A percentile compares a stretch with the other conserved stretches of the same genome.
Evolutionary conservation across 2,888 invertebrate genomes (phyloP).

Genomic region (Dusona sp.): DNA sequence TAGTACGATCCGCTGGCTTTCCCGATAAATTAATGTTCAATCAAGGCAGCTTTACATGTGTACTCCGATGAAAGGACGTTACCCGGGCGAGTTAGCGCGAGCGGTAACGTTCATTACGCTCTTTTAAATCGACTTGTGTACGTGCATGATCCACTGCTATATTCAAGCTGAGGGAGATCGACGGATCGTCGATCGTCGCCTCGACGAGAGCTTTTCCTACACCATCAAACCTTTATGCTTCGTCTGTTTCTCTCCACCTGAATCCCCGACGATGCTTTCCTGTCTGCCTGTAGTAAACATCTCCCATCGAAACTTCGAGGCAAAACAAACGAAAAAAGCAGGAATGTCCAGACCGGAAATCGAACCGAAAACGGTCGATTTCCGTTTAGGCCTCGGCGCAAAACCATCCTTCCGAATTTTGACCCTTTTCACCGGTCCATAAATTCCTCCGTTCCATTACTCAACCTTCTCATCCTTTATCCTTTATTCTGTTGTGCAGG

Average conservation of each 20-base stretch:
- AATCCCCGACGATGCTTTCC: conserved; percentile 20
- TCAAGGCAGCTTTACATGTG: neutral
- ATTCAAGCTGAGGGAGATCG: neutral
- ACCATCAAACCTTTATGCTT: conserved; percentile 18
- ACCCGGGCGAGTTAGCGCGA: neutral
- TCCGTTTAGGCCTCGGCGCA: conserved; percentile 27
- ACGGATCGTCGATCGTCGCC: neutral
- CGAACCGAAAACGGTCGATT: conserved; percentile 57
- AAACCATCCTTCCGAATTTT: conserved; percentile 27
- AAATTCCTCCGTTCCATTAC: neutral
- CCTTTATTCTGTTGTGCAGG: neutral
- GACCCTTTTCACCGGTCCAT: neutral
- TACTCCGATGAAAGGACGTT: neutral
- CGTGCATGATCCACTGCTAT: neutral
- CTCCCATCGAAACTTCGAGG: conserved; percentile 9
- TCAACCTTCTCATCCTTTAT: neutral
- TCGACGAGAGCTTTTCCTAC: conserved; percentile 27
- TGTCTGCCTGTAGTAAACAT: neutral
- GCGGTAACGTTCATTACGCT: neutral
- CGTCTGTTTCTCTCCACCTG: neutral
- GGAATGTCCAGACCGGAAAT: conserved; percentile 51
- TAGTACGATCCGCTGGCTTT: conserved; percentile 71
- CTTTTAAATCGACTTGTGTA: neutral
- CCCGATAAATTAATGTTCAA: conserved; percentile 47
- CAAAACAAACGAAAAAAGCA: conserved; percentile 13